Conservation (phyloP, 2,888 invertebrate genomes). For the Gymnoscelis rufifasciata region DNA sequence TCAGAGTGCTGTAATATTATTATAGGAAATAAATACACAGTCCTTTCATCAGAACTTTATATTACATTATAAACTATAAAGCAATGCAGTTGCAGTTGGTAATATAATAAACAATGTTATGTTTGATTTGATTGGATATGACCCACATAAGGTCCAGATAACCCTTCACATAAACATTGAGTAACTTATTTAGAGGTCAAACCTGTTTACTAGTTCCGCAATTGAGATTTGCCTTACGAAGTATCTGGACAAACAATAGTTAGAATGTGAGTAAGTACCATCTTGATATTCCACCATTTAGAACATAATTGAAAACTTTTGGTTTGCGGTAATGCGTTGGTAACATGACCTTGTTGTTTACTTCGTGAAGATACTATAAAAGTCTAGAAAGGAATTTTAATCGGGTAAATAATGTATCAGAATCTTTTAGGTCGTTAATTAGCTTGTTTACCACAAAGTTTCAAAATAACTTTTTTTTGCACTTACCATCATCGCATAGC, state of each 20-base stretch:
- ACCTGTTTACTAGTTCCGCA: conserved; percentile 58
- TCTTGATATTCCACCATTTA: not conserved
- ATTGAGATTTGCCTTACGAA: conserved; percentile 41
- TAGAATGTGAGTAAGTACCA: not conserved
- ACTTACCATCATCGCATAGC: conserved; percentile 69
- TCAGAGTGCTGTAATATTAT: no score
- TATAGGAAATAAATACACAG: no score
- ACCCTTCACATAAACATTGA: conserved; percentile 49
- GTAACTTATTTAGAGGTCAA: conserved; percentile 60
- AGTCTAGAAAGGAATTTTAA: conserved; percentile 3
- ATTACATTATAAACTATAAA: not conserved
- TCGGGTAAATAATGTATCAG: conserved; percentile 19
- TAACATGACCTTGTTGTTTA: conserved; percentile 1
- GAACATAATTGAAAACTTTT: not conserved
- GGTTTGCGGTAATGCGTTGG: no score
- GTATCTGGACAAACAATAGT: conserved; percentile 42
- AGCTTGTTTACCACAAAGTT: conserved; percentile 56
- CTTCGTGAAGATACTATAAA: not conserved
- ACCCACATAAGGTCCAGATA: conserved; percentile 46
- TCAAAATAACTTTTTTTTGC: conserved; percentile 25
- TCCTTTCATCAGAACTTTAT: not conserved
- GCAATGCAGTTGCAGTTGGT: no score
- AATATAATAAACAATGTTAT: no score
- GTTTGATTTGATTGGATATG: conserved; percentile 23
- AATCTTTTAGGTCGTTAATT: conserved; percentile 44